These are phyloP conservation scores for Pachypsylla venusta DNA, from an alignment of 1,140 invertebrate species.

Conservation along the genomic window DNA sequence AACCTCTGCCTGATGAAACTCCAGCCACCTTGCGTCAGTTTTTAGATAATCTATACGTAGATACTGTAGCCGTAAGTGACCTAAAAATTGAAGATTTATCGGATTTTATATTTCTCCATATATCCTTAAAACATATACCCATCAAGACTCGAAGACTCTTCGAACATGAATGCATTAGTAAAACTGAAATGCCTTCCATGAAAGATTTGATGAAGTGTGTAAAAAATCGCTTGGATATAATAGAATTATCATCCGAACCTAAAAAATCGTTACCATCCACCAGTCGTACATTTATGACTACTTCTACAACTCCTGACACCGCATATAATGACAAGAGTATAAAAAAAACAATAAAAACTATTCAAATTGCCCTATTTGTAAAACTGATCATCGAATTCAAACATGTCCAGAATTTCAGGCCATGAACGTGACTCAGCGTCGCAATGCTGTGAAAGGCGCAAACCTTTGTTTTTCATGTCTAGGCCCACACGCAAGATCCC, in stretches of 20 bases:
- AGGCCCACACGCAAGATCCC: neutral
- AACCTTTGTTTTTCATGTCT: neutral
- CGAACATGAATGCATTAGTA: neutral
- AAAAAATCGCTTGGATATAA: neutral
- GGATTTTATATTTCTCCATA: neutral
- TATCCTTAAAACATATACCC: neutral
- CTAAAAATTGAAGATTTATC: neutral
- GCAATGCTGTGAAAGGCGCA: neutral
- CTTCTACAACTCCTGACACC: too few species aligned
- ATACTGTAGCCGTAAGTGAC: neutral
- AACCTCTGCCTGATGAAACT: neutral
- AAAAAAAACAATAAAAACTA: too few species aligned
- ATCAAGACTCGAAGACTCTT: neutral
- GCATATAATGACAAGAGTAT: too few species aligned
- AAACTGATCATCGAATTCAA: neutral
- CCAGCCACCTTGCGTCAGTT: neutral
- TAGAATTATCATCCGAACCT: too few species aligned
- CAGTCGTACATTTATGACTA: too few species aligned
- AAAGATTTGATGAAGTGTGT: neutral
- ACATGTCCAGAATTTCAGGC: neutral
- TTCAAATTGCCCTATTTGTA: constrained; percentile 1
- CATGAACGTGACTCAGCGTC: neutral
- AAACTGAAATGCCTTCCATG: neutral
- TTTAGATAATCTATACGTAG: neutral
- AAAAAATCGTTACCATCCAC: too few species aligned